Evolutionary conservation across 2,113 vertebrate genomes (phyloP).

Genomic region (Scytalopus superciliaris): DNA sequence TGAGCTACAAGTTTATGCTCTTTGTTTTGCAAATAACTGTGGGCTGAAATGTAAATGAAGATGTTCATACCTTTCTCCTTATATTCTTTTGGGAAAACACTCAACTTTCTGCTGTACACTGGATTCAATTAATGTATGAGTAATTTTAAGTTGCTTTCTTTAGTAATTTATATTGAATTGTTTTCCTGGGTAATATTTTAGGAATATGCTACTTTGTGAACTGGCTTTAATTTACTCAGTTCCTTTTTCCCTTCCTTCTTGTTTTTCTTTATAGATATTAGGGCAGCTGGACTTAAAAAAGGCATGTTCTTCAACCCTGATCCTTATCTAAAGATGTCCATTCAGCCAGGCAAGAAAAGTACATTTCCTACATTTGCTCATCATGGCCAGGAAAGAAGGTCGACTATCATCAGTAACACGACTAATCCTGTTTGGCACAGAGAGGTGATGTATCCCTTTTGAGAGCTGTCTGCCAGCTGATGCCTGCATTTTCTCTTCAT

Average conservation of each 20-base stretch:
- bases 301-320: constrained; percentile 99
- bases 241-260: constrained; percentile 12
- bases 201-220: neutral
- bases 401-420: constrained; percentile 96
- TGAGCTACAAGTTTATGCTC: neutral
- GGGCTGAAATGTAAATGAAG: neutral
- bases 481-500: neutral
- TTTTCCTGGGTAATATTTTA: constrained; percentile 32
- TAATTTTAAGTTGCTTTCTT: neutral
- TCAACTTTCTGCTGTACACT: neutral
- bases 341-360: constrained; percentile 96
- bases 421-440: constrained; percentile 96
- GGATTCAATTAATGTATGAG: neutral
- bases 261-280: constrained; percentile 81
- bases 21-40: neutral
- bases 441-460: constrained; percentile 81
- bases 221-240: constrained; percentile 13
- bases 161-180: neutral
- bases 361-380: constrained; percentile 95
- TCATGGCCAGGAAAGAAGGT: constrained; percentile 93
- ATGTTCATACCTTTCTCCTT: neutral
- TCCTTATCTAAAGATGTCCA: constrained; percentile 98
- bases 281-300: constrained; percentile 93
- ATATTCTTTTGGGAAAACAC: neutral
- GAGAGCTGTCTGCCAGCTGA: neutral